Percentiles rank a stretch among this genome's conserved stretches.
phyloP scores from a whole-genome alignment of 2,797 vertebrate genomes.

The Chiroxiphia lanceolata region DNA sequence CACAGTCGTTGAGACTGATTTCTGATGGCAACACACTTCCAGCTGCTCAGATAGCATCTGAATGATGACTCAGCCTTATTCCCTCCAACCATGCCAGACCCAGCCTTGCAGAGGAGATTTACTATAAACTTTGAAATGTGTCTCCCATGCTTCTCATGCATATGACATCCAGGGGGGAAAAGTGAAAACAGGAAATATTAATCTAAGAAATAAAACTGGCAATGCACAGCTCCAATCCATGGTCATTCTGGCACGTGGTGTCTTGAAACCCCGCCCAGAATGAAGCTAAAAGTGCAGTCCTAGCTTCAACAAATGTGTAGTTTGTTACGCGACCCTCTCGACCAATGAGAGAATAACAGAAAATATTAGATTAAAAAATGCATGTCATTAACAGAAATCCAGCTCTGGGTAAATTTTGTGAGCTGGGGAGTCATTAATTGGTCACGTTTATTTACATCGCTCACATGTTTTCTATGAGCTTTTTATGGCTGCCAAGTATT shows the following conservation, averaged over 20 bases:
- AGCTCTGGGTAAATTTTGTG: not conserved
- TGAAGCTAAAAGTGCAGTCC: not conserved
- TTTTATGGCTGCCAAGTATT: conserved; percentile 42
- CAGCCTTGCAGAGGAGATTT: conserved; percentile 42
- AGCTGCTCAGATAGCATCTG: conserved; percentile 53
- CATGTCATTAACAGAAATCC: not conserved
- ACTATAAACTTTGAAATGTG: conserved; percentile 46
- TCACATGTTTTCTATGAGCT: conserved; percentile 10
- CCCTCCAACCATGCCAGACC: conserved; percentile 52
- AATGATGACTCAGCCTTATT: conserved; percentile 56
- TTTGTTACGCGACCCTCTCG: not conserved
- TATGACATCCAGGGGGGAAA: conserved; percentile 47
- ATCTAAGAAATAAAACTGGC: conserved; percentile 28
- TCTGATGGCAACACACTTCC: conserved; percentile 51
- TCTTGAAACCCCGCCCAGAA: conserved; percentile 43
- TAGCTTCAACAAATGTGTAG: not conserved
- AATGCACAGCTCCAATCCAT: not conserved
- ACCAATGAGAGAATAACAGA: not conserved
- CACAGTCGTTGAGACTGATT: conserved; percentile 52
- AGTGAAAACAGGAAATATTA: conserved; percentile 44
- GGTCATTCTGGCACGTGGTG: not conserved
- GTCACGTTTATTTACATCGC: conserved; percentile 44
- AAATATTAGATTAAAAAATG: not conserved
- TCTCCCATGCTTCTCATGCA: conserved; percentile 39
- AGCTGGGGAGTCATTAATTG: conserved; percentile 25